phyloP scores from a whole-genome alignment of 2,888 invertebrate species.

The Drepanosiphum platanoidis region DNA sequence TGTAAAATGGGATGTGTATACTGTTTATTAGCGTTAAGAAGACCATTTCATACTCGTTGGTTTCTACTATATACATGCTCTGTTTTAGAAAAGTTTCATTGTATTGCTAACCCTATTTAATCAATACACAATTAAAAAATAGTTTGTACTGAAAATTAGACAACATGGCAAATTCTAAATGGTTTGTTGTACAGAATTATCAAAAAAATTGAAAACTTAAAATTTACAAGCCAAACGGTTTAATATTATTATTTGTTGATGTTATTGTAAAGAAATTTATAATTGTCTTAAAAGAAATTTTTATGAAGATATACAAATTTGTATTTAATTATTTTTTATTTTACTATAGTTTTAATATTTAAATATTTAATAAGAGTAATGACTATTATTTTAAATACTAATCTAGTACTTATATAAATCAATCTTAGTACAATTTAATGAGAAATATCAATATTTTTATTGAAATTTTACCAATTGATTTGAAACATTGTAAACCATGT shows the following conservation, averaged over 20 bases:
- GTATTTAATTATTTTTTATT: background rate
- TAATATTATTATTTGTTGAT: no score
- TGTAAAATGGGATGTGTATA: background rate
- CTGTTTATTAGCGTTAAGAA: background rate
- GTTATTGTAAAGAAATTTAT: no score
- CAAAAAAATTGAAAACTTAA: background rate
- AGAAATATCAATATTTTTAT: background rate
- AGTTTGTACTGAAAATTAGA: background rate
- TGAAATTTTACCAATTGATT: background rate
- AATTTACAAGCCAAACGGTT: background rate
- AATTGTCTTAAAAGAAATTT: background rate
- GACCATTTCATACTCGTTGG: background rate
- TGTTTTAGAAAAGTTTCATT: background rate
- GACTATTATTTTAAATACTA: background rate
- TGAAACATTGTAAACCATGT: conserved; percentile 10
- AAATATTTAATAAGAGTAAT: background rate
- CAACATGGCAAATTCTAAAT: background rate
- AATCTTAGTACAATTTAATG: background rate
- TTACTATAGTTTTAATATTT: background rate
- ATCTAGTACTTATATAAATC: background rate
- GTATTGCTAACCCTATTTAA: background rate
- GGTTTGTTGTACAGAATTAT: no score
- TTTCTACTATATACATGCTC: background rate
- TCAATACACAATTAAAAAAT: background rate
- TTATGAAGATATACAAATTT: background rate